Base-by-base conservation (phyloP, 2,113 vertebrate species). In the Nematolebias whitei region DNA sequence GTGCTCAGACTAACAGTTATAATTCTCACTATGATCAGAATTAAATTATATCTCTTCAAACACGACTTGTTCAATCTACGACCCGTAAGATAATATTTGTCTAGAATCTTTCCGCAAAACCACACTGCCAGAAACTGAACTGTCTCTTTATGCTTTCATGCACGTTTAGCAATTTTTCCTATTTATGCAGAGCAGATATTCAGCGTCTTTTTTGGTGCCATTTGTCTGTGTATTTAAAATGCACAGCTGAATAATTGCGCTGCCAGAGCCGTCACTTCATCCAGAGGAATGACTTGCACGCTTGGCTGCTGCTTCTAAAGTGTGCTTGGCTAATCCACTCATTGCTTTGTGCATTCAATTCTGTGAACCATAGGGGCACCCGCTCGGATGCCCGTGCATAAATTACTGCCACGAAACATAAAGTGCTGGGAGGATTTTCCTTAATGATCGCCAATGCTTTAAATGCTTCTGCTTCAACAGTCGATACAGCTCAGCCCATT, bases 401-500 rank as follows among this genome's bases (percentile, higher is more conserved):
- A 92, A 93, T 93, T 92, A 93, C 89, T 86, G 89, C 90, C 87
- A 88, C 58, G 79, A 89, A 90, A 88, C 90, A 92, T 91, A 91
- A 91, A 92, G 90, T 82, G 87, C 89, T 85, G 86, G 81, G 89
- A 91, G 89, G 88, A 90, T 91, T 91, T 90, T 90, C 85, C 88
- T 90, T 89, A 92, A 92, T 88, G 89, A 92, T 92, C 83, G 87
- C 76, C 89, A 88, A 49, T 78, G 88, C 88, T 92, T 91, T 91
- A 93, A 93, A 93, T 81, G 88, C 84, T 89, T 90, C 91, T 87
- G 74, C 81, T 92, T 89, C 81, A 90, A 85, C 89, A 88, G 84
- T 91, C 93, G 79, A 92, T 94, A 82, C 78, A n/a, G 89, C 88
- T 89, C 91, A 82, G 90, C 92, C 93, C 91, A 92, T 91, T 87